phyloP scores from a whole-genome alignment of 2,797 vertebrate species.

The Myripristis jacobus region DNA sequence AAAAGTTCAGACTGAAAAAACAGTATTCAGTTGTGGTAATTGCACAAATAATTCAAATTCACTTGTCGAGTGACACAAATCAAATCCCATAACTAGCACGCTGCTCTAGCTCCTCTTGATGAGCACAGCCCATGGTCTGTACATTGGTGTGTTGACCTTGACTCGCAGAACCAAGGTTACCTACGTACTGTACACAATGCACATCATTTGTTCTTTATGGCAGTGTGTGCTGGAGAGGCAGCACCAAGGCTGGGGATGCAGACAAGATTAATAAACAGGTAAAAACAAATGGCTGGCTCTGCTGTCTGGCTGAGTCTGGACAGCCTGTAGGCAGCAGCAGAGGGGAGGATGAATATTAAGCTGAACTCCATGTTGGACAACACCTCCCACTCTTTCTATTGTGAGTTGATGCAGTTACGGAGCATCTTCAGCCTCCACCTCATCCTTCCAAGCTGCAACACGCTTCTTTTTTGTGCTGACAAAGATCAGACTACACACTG shows the following conservation, averaged over 20 bases:
- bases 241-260: neutral
- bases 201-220: neutral
- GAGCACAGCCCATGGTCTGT: too few relatives aligned
- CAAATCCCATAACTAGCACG: too few relatives aligned
- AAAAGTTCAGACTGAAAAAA: too few relatives aligned
- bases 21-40: too few relatives aligned
- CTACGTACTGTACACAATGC: too few relatives aligned
- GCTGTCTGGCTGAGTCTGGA: constrained; percentile 14
- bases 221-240: neutral
- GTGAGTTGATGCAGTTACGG: constrained; percentile 7
- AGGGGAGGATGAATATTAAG: neutral
- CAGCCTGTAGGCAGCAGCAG: constrained; percentile 31
- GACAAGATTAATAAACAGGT: neutral
- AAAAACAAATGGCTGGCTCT: constrained; percentile 7
- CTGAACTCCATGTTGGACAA: constrained; percentile 33
- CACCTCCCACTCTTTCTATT: constrained; percentile 18
- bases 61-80: too few relatives aligned
- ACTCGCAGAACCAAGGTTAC: too few relatives aligned
- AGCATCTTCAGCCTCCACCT: constrained; percentile 8
- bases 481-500: neutral
- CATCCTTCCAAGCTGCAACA: neutral
- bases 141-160: too few relatives aligned
- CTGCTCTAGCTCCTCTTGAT: too few relatives aligned
- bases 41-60: too few relatives aligned
- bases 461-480: constrained; percentile 9